Base-by-base conservation (phyloP, 2,113 vertebrate genomes). In the Megaceryle torquata region DNA sequence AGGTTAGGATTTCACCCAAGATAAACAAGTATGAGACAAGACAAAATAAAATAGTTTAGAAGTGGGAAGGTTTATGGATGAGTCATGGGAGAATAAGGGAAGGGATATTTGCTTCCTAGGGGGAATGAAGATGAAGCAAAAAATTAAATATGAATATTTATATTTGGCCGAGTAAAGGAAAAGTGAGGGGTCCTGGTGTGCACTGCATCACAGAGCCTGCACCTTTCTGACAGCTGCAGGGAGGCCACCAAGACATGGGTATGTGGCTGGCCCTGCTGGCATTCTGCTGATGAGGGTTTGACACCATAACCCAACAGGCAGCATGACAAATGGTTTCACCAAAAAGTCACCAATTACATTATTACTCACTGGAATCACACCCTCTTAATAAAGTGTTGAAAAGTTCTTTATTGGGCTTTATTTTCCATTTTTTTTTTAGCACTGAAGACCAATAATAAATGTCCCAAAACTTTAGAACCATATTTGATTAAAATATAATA, bases 11-110 rank as follows among this genome's bases (percentile, higher is more conserved):
- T 85, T 87, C 50, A 79, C 65, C 86, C 96, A 97, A 96, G 86
- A 92, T 54, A 92, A 96, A 94, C 88, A 96, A 96, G 78, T 50
- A 79, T 39, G 84, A 96, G 93, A 96, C 95, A 96, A 96, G 95
- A 94, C 93, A 96, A 95, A 96, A 96, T 84, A 95, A 90, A 93
- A 88, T 48, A 72, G 70, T 86, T 96, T 94, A 79, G 80, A 93
- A 91, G 65, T 43, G 72, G 90, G 54, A 91, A 96, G 83, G 65
- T 69, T 95, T 95, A 70, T 72, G 83, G 67, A 54, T 95, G 92
- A 94, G 54, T 96, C 92, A 94, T 89, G 83, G 81, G 90, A 97
- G 88, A 92, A 48, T 46, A 85, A 86, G 44, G 24, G 57, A 84
- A 95, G 37, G 31, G 57, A 72, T 92, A 84, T 87, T 88, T 90